phyloP scores from a whole-genome alignment of 2,888 invertebrate genomes.

The Cryptus armator region DNA sequence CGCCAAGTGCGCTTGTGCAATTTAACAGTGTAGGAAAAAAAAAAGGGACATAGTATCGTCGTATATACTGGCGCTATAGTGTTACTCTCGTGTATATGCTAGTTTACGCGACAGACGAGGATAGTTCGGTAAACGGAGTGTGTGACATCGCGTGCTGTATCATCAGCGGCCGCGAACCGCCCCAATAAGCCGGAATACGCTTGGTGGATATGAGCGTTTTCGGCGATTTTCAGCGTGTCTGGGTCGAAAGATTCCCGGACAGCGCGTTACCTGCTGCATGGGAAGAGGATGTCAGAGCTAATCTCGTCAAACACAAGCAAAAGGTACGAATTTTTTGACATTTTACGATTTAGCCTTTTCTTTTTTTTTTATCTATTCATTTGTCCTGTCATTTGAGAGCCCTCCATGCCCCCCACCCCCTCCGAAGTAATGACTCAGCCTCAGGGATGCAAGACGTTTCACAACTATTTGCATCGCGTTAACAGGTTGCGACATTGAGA shows the following conservation, averaged over 20 bases:
- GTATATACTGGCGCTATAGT: constrained; percentile 10
- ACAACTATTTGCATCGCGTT: neutral
- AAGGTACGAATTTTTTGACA: constrained; percentile 86
- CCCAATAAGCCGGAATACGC: constrained; percentile 8
- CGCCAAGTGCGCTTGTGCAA: constrained; percentile 69
- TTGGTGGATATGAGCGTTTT: constrained; percentile 90
- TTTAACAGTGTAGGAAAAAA: constrained; percentile 48
- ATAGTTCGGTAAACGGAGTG: constrained; percentile 4
- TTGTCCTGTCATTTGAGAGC: neutral
- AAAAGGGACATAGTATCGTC: neutral
- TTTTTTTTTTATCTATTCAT: neutral
- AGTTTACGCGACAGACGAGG: constrained; percentile 9
- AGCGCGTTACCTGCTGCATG: constrained; percentile 96
- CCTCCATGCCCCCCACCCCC: neutral
- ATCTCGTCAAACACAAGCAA: constrained; percentile 95
- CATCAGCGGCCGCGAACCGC: constrained; percentile 50
- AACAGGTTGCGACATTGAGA: constrained; percentile 89
- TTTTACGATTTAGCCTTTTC: neutral
- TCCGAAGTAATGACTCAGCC: neutral
- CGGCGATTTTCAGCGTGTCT: constrained; percentile 96
- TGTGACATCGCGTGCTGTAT: constrained; percentile 45
- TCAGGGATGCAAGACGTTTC: neutral
- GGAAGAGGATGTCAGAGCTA: constrained; percentile 97
- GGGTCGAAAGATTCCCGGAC: constrained; percentile 96
- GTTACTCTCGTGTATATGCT: constrained; percentile 4